A percentile compares a stretch with the other conserved stretches of the same genome.
phyloP scores from a whole-genome alignment of 1,140 invertebrate genomes.

The Hyphantria cunea region DNA sequence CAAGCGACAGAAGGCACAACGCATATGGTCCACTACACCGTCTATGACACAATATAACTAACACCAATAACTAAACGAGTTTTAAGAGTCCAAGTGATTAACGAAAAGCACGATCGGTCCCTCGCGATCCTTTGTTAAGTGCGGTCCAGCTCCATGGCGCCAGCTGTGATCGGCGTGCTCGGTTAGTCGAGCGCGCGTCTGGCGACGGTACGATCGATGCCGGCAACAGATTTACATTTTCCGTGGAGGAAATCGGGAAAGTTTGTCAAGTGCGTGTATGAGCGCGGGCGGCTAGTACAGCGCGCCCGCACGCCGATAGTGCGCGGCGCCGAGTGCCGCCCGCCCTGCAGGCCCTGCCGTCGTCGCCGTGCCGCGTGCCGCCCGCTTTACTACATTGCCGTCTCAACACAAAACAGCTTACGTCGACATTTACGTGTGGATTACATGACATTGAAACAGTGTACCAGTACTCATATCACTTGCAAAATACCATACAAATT shows the following conservation, averaged over 20 bases:
- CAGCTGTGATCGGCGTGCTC: conserved; percentile 69
- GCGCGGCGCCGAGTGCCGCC: conserved; percentile 78
- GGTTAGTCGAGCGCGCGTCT: conserved; percentile 64
- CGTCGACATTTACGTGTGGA: conserved; percentile 56
- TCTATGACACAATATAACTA: conserved; percentile 63
- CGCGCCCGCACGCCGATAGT: conserved; percentile 75
- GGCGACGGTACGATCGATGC: conserved; percentile 71
- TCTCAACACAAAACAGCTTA: conserved; percentile 18
- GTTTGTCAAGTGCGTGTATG: conserved; percentile 65
- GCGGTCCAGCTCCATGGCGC: conserved; percentile 66
- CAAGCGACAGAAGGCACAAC: conserved; percentile 70
- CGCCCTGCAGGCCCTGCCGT: conserved; percentile 61
- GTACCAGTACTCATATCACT: neutral
- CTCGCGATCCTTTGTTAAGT: conserved; percentile 66
- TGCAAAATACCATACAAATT: neutral
- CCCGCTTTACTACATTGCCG: conserved; percentile 28
- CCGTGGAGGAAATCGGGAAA: conserved; percentile 75
- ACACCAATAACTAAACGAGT: conserved; percentile 54
- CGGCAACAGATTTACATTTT: conserved; percentile 78
- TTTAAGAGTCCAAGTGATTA: conserved; percentile 54
- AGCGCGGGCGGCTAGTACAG: conserved; percentile 60
- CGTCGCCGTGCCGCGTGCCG: conserved; percentile 35
- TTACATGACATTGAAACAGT: conserved; percentile 28
- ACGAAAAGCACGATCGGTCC: conserved; percentile 47
- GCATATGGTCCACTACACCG: conserved; percentile 69